These are phyloP conservation scores for Rhopalosiphum maidis DNA, from an alignment of 1,140 invertebrate species.

Conservation along the genomic window DNA sequence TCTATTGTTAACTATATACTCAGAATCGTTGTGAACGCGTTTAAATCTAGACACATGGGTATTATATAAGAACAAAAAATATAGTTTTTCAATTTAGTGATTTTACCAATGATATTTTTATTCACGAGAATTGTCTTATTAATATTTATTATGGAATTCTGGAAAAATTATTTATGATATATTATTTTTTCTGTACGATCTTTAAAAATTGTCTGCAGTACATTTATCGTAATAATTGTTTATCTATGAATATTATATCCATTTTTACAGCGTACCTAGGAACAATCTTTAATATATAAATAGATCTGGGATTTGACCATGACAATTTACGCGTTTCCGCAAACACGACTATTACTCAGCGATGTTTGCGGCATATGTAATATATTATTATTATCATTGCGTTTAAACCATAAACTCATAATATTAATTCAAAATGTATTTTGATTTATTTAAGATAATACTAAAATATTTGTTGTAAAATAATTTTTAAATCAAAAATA, in stretches of 20 bases:
- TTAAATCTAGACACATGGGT: not conserved
- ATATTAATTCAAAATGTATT: not conserved
- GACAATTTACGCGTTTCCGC: not conserved
- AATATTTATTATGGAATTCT: not conserved
- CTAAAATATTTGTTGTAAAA: not conserved
- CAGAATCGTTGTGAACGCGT: not conserved
- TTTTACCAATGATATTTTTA: not conserved
- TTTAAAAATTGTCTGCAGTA: not conserved
- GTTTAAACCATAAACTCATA: not conserved
- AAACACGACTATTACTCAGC: not conserved
- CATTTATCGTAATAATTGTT: not conserved
- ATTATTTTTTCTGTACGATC: accelerated
- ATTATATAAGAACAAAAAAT: not conserved
- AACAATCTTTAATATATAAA: not conserved
- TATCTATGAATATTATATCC: not conserved
- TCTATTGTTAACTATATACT: not conserved
- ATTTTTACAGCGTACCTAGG: not conserved
- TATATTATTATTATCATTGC: not conserved
- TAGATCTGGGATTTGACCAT: not conserved
- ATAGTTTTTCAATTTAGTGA: not conserved
- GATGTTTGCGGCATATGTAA: not conserved
- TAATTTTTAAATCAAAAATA: not conserved
- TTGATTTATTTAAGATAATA: not conserved
- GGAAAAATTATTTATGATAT: not conserved
- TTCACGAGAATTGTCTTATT: not conserved